Evolutionary conservation across 2,797 vertebrate genomes (phyloP), one percentile per base, ranked within the genome.

Genomic region (Astyanax mexicanus): DNA sequence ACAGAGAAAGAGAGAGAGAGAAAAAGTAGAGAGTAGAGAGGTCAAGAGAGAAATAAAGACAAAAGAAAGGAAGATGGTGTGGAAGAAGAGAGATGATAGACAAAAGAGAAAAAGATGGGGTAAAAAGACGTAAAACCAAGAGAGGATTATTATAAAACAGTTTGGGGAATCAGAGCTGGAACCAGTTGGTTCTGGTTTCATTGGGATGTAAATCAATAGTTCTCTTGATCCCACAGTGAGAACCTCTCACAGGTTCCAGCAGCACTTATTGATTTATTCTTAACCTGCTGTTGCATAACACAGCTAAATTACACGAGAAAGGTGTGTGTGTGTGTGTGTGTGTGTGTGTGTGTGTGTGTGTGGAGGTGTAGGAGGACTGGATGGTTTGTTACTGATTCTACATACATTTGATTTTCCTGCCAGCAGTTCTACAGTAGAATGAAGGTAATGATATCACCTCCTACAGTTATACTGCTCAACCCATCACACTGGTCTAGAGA

Each of bases 211-310:
- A 21, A 52, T 52, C 49, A 52, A 52, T 52, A 52, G 8, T 1
- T 49, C 9, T 52, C 49, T 2, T n/a, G 49, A 6, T 49, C 49
- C 49, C 49, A 51, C 47, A 19, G 49, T 3, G 49, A 49, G 45
- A n/a, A 45, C 42, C 42, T 13, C 42, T 13, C 13, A 17, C 42
- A 45, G n/a, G 17, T 1, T 17, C 12, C 49, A 23, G 49, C 49
- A 23, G 49, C 2, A 21, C 23, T 55, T 13, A 55, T 27, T 55
- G 52, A 4, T 52, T 55, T 55, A 55, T 55, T 27, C 52, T 27
- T 55, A 55, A 55, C 52, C 52, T 25, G 25, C 3, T 55, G 52
- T 55, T 55, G 15, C 52, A 27, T 55, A 55, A 55, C 51, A 25
- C 51, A 10, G 11, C 19, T 52, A 25, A 52, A 25, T 55, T 11